Conservation (phyloP, 2,888 invertebrate genomes). For the Sipha maydis region DNA sequence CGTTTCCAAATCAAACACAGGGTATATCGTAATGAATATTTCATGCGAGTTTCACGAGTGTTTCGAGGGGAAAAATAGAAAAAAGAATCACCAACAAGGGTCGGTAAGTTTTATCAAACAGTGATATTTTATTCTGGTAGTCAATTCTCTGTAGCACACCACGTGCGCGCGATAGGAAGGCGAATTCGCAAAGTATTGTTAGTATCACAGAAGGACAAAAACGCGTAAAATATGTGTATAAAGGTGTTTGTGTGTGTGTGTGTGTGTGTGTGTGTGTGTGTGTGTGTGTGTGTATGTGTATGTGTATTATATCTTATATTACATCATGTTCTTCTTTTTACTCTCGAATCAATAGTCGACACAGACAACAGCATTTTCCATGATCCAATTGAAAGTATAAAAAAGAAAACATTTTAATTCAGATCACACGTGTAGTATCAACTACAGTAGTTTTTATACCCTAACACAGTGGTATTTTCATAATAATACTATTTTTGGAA, state of each 20-base stretch:
- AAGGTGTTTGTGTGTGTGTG: background rate
- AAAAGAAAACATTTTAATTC: too few relatives aligned
- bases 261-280: too few relatives aligned
- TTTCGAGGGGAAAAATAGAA: background rate
- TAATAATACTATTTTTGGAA: too few relatives aligned
- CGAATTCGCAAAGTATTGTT: conserved; percentile 22
- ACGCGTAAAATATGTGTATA: background rate
- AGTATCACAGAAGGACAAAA: background rate
- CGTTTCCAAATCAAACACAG: conserved; percentile 33
- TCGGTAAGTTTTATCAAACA: conserved; percentile 24
- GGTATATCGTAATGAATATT: conserved; percentile 50
- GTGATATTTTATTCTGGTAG: conserved; percentile 17
- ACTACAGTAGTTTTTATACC: too few relatives aligned
- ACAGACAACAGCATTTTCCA: too few relatives aligned
- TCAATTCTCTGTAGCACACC: background rate
- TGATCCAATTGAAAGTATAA: too few relatives aligned
- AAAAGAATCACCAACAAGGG: conserved; percentile 12
- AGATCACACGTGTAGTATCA: too few relatives aligned
- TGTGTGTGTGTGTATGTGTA: background rate
- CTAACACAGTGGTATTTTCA: too few relatives aligned
- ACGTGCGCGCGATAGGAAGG: background rate
- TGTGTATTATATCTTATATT: background rate
- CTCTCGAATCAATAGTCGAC: background rate
- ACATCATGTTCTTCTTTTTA: background rate
- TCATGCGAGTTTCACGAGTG: conserved; percentile 39